Conservation (phyloP, 1,140 invertebrate genomes). For the Andrena cerasifolii region DNA sequence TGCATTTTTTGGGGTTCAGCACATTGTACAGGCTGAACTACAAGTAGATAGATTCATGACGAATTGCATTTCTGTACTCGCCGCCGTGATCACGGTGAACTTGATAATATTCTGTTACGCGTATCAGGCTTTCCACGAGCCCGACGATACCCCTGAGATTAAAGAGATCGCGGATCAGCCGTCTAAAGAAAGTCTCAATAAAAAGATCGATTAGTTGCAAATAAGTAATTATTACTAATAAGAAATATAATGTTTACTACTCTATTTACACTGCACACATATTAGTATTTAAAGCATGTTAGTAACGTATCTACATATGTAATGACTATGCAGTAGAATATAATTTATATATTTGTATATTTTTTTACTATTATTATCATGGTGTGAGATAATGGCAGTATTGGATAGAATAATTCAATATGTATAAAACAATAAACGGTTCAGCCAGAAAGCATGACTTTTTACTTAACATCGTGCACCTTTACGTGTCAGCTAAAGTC, state of each 20-base stretch:
- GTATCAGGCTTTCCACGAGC: constrained; percentile 90
- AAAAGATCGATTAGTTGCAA: constrained; percentile 56
- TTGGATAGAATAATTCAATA: constrained; percentile 22
- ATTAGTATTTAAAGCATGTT: constrained; percentile 17
- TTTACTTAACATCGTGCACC: constrained; percentile 40
- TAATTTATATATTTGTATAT: constrained; percentile 30
- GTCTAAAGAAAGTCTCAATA: constrained; percentile 54
- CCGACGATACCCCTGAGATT: constrained; percentile 78
- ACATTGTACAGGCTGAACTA: constrained; percentile 85
- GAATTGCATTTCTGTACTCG: constrained; percentile 88
- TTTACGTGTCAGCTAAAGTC: background rate
- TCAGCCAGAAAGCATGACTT: constrained; percentile 28
- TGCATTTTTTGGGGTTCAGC: constrained; percentile 87
- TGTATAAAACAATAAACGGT: constrained; percentile 54
- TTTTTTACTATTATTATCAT: constrained; percentile 37
- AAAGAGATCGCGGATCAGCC: constrained; percentile 15
- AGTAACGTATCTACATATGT: constrained; percentile 31
- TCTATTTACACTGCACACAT: constrained; percentile 10
- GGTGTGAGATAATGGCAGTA: constrained; percentile 14
- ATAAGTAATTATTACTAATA: constrained; percentile 18
- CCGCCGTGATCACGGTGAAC: constrained; percentile 90
- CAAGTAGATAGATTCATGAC: constrained; percentile 84
- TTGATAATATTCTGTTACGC: constrained; percentile 90
- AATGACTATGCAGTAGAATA: constrained; percentile 17
- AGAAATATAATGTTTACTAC: constrained; percentile 17